phyloP scores from a whole-genome alignment of 2,888 invertebrate species.

The Drosophila picticornis region DNA sequence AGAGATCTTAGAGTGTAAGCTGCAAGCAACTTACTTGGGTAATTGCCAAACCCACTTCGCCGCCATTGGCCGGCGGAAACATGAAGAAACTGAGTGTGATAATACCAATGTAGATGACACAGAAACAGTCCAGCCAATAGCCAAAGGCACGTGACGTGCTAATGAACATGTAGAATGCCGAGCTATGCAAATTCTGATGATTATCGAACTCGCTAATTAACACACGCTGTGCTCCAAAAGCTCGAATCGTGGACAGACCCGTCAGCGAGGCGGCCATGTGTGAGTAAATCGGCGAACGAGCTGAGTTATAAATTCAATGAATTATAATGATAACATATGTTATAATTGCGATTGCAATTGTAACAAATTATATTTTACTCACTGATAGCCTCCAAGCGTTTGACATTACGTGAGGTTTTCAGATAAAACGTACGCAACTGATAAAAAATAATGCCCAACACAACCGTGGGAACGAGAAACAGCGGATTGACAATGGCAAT shows the following conservation, averaged over 20 bases:
- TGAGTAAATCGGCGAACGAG: conserved; percentile 97
- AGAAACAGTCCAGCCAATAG: conserved; percentile 95
- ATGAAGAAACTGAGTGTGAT: conserved; percentile 95
- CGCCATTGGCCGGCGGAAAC: conserved; percentile 88
- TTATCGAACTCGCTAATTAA: conserved; percentile 92
- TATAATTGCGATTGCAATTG: too few relatives aligned
- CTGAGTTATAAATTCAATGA: conserved; percentile 83
- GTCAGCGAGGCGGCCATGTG: conserved; percentile 95
- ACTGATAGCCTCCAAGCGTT: conserved; percentile 93
- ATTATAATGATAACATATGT: background rate
- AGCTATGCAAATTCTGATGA: conserved; percentile 94
- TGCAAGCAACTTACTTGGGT: conserved; percentile 86
- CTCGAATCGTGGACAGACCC: conserved; percentile 96
- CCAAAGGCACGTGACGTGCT: conserved; percentile 97
- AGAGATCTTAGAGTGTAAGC: background rate
- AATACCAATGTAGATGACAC: conserved; percentile 93
- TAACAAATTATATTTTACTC: conserved; percentile 84
- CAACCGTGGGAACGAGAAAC: conserved; percentile 89
- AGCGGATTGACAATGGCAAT: conserved; percentile 91
- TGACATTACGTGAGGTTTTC: conserved; percentile 92
- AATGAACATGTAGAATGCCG: conserved; percentile 96
- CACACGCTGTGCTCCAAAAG: conserved; percentile 92
- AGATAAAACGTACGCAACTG: conserved; percentile 91
- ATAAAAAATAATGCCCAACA: conserved; percentile 91
- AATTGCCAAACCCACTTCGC: conserved; percentile 92